Conservation (phyloP, 2,888 invertebrate genomes). For the Troilus luridus region DNA sequence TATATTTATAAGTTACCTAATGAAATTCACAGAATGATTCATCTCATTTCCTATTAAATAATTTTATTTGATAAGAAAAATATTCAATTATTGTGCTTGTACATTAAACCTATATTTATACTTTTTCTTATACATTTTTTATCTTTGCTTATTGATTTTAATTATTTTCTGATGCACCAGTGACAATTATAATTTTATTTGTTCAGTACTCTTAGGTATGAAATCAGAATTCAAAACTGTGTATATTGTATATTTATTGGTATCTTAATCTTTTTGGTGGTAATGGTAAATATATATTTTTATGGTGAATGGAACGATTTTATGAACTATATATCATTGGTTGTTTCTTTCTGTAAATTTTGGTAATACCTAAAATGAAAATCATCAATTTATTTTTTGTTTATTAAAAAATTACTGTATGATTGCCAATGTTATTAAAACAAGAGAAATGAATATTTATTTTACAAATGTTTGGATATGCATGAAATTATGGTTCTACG, state of each 20-base stretch:
- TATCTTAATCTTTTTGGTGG: too few relatives aligned
- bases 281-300: neutral
- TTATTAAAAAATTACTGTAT: neutral
- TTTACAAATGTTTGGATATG: neutral
- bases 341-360: neutral
- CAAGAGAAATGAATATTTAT: neutral
- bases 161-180: too few relatives aligned
- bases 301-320: neutral
- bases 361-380: neutral
- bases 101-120: too few relatives aligned
- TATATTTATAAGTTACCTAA: neutral
- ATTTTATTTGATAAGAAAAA: neutral
- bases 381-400: neutral
- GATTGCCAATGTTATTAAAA: neutral
- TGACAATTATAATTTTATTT: too few relatives aligned
- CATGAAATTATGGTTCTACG: neutral
- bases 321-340: neutral
- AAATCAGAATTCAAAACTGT: too few relatives aligned
- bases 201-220: too few relatives aligned
- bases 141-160: too few relatives aligned
- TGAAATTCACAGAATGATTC: neutral
- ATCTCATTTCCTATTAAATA: neutral
- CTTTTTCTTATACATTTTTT: too few relatives aligned
- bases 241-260: too few relatives aligned
- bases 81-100: neutral